phyloP scores from a whole-genome alignment of 2,113 vertebrate species.

The Myrmecophaga tridactyla region DNA sequence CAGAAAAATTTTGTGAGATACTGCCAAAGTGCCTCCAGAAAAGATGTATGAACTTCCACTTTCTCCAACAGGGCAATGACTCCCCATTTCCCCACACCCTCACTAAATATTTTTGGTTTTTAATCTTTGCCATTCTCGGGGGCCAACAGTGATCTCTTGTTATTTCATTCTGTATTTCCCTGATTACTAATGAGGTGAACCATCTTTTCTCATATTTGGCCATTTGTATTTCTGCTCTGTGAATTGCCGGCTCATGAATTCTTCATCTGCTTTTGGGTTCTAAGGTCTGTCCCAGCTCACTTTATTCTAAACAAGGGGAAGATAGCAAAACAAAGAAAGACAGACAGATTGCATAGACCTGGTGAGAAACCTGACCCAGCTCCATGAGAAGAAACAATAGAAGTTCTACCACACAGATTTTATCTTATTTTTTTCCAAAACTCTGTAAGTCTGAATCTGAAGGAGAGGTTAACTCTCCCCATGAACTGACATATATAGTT shows the following conservation, averaged over 20 bases:
- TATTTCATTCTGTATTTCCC: background rate
- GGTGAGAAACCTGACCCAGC: background rate
- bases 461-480: background rate
- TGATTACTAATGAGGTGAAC: conserved; percentile 21
- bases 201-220: conserved; percentile 26
- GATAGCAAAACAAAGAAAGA: background rate
- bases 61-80: background rate
- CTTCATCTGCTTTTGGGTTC: background rate
- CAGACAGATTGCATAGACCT: background rate
- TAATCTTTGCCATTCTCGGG: background rate
- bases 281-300: background rate
- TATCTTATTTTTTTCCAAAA: conserved; percentile 27
- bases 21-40: background rate
- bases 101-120: background rate
- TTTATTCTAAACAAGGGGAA: background rate
- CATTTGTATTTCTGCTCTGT: background rate
- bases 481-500: background rate
- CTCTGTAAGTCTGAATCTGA: conserved; percentile 67
- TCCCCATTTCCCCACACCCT: background rate
- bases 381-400: background rate
- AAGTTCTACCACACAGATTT: conserved; percentile 37
- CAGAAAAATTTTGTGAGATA: background rate
- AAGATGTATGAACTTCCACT: background rate
- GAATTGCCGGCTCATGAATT: background rate
- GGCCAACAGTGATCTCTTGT: conserved; percentile 23